Evolutionary conservation across 2,797 vertebrate genomes (phyloP), one percentile per base, ranked within the genome.

Genomic region (Nyctibius grandis): DNA sequence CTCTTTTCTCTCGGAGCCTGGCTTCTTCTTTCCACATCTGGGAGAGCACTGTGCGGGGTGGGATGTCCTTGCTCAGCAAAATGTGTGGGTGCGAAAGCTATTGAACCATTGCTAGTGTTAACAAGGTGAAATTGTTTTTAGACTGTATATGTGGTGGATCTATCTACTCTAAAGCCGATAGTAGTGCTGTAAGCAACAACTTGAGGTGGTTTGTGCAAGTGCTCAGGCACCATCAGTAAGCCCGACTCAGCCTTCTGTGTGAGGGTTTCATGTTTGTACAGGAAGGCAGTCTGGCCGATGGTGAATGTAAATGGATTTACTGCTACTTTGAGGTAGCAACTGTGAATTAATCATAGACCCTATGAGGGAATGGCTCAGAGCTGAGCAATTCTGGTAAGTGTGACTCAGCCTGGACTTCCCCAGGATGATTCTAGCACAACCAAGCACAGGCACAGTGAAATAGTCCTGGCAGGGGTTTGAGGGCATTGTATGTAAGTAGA

Each of bases 81-180:
- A 73, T 2, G 5, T 21, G 11, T 51, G 51, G 4, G 6, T 77
- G 31, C 0, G 0, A 51, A 65, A 60, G 20, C 34, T 80, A 5
- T 34, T 47, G 40, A 72, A 28, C 15, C 19, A 26, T 20, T 84
- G 28, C 12, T 36, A 44, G 15, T 0, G 0, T 26, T 83, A 67
- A 50, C 34, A 56, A 42, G 18, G 14, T 57, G 61, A 42, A 60
- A 16, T 14, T 34, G 20, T n/a, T 83, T 54, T 38, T 36, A 54
- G 42, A 23, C 23, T 9, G n/a, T n/a, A n/a, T n/a, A 1, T 5
- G 3, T 42, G 13, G 19, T 64, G 16, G 29, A 28, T 34, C 14
- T 69, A 4, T 9, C 26, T 83, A 4, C 45, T 57, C 2, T 34
- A 63, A 75, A 70, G n/a, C 21, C 4, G 4, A 9, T 7, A 60